phyloP scores from a whole-genome alignment of 1,140 invertebrate species.

The Magallana ariakensis region DNA sequence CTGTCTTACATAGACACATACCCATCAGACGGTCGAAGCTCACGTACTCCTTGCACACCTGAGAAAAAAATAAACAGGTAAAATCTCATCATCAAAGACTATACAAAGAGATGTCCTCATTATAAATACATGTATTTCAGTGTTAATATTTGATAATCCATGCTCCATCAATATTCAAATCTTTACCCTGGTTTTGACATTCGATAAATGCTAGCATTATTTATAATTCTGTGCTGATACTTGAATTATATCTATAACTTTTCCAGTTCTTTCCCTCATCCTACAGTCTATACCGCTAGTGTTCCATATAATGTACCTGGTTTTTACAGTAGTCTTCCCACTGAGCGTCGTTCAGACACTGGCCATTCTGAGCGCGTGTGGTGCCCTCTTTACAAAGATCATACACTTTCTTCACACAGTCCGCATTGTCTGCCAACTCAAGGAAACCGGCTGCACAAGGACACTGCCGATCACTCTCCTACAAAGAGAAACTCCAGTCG shows the following conservation, averaged over 20 bases:
- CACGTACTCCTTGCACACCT: constrained; percentile 69
- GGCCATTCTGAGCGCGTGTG: constrained; percentile 69
- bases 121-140: too few relatives aligned
- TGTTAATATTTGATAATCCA: too few relatives aligned
- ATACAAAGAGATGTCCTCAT: too few relatives aligned
- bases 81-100: too few relatives aligned
- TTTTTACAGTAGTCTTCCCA: constrained; percentile 68
- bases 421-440: constrained; percentile 58
- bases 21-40: constrained; percentile 69
- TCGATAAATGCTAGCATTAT: too few relatives aligned
- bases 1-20: constrained; percentile 71
- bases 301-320: too few relatives aligned
- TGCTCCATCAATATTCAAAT: too few relatives aligned
- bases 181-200: too few relatives aligned
- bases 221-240: too few relatives aligned
- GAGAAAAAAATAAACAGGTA: constrained; percentile 14
- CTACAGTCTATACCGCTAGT: too few relatives aligned
- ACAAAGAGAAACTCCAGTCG: constrained; percentile 36
- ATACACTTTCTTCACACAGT: constrained; percentile 76
- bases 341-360: constrained; percentile 65
- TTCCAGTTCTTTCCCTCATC: too few relatives aligned
- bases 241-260: too few relatives aligned
- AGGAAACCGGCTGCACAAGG: constrained; percentile 72
- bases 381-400: constrained; percentile 67
- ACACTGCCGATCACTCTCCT: constrained; percentile 75